Evolutionary conservation across 2,113 vertebrate species (phyloP), one percentile per base, ranked within the genome.

Genomic region (Acrocephalus arundinaceus): DNA sequence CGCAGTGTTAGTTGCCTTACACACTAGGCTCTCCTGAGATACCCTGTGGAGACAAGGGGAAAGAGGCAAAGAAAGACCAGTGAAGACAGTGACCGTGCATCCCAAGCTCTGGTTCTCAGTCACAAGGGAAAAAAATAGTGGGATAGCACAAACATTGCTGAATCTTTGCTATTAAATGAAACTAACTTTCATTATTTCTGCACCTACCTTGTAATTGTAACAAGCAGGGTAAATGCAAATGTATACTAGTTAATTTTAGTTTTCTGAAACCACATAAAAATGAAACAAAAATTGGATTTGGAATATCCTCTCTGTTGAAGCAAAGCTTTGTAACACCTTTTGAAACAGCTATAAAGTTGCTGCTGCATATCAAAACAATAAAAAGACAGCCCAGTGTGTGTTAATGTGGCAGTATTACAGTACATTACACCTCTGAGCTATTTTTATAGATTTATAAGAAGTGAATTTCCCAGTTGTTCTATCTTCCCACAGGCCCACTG

Each of bases 221-320:
- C 76, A 96, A 86, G 48, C 52, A 92, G 57, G 11, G 68, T 81
- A 94, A 81, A 93, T 84, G 52, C 57, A 95, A 93, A 93, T 95
- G 28, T 28, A 75, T 16, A 61, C 15, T 30, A 80, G 48, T 54
- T 94, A 94, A 92, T 87, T 93, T 92, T 68, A 87, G 61, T 89
- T 96, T 94, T 87, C 80, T 93, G 65, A 93, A 94, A 84, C 79
- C 94, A 96, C 68, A 92, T 85, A 75, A 95, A 97, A 96, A 93
- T 78, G 33, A 95, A 85, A 49, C 22, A 89, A 92, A 96, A 90
- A 72, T 84, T 90, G 76, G 57, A 87, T 92, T 89, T 92, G 49
- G 52, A 87, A 70, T 85, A 93, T 49, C 51, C 76, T 48, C 68
- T 45, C 10, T 51, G 79, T 75, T 70, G 80, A 94, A 95, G 81